These are phyloP conservation scores for Podarcis muralis DNA, from an alignment of 2,113 vertebrate genomes.

Conservation along the genomic window DNA sequence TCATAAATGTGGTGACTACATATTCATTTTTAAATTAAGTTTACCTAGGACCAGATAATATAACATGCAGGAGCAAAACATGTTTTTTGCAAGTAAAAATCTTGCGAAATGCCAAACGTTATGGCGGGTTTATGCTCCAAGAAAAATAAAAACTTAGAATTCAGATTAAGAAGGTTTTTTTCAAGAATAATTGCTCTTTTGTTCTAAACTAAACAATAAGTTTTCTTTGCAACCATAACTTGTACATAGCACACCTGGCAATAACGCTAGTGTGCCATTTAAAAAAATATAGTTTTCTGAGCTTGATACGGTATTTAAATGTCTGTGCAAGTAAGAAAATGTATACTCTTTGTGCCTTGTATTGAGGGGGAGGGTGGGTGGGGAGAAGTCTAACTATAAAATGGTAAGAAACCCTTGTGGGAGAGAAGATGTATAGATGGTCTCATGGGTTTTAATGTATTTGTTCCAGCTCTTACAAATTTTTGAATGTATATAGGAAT, in stretches of 20 bases:
- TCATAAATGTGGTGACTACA: conserved; percentile 59
- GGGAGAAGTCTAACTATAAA: conserved; percentile 79
- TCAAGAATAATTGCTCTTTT: conserved; percentile 70
- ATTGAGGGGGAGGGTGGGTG: conserved; percentile 72
- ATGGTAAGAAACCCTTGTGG: conserved; percentile 79
- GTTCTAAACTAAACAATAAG: conserved; percentile 58
- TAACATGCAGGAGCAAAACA: conserved; percentile 64
- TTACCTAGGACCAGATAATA: conserved; percentile 69
- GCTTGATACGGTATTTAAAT: conserved; percentile 84
- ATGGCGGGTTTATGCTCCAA: conserved; percentile 79
- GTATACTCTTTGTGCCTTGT: conserved; percentile 99
- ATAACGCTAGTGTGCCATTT: conserved; percentile 79
- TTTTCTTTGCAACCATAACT: conserved; percentile 78
- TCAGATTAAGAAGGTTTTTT: conserved; percentile 23
- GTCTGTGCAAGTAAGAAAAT: conserved; percentile 93
- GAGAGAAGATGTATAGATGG: conserved; percentile 81
- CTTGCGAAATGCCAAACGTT: conserved; percentile 68
- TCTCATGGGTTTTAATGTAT: conserved; percentile 86
- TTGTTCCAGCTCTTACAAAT: conserved; percentile 90
- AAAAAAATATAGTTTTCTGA: conserved; percentile 78
- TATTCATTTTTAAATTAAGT: conserved; percentile 59
- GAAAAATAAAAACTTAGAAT: conserved; percentile 70
- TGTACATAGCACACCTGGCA: conserved; percentile 76
- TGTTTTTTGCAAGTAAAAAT: conserved; percentile 56
- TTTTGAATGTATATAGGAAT: conserved; percentile 98